These are phyloP conservation scores for Onthophagus sagittarius DNA, from an alignment of 2,888 invertebrate species.

Conservation along the genomic window DNA sequence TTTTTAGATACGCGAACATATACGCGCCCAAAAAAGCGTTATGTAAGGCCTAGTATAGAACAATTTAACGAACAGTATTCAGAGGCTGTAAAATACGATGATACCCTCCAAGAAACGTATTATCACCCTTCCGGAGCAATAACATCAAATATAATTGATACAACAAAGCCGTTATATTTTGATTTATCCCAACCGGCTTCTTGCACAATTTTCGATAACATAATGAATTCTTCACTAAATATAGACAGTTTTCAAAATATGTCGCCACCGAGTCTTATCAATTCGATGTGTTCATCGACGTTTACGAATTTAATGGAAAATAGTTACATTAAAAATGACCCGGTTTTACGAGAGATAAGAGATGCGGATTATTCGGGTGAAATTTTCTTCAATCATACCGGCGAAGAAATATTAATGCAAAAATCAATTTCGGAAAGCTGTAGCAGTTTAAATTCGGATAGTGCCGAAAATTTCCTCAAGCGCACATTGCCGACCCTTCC, in stretches of 20 bases:
- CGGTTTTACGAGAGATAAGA: constrained; percentile 44
- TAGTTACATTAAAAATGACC: constrained; percentile 47
- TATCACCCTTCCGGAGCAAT: constrained; percentile 23
- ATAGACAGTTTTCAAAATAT: constrained; percentile 52
- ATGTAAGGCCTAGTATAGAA: constrained; percentile 59
- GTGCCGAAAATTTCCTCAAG: constrained; percentile 42
- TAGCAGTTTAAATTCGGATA: constrained; percentile 44
- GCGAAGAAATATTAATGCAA: constrained; percentile 42
- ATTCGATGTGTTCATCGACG: constrained; percentile 51
- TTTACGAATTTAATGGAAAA: constrained; percentile 49
- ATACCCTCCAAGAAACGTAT: constrained; percentile 24
- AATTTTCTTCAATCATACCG: constrained; percentile 37
- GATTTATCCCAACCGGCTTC: constrained; percentile 43
- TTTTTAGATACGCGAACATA: constrained; percentile 67
- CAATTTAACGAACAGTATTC: constrained; percentile 37
- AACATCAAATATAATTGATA: constrained; percentile 23
- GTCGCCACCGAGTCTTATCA: constrained; percentile 59
- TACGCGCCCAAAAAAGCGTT: constrained; percentile 63
- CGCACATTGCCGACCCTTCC: constrained; percentile 31
- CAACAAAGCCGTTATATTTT: constrained; percentile 39
- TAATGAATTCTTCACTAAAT: constrained; percentile 45
- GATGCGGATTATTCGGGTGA: constrained; percentile 43
- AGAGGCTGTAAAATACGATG: not conserved
- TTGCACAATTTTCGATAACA: constrained; percentile 43
- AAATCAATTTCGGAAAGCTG: constrained; percentile 42